These are phyloP conservation scores for Cygnus buccinator DNA, from an alignment of 2,113 vertebrate genomes.

Conservation along the genomic window DNA sequence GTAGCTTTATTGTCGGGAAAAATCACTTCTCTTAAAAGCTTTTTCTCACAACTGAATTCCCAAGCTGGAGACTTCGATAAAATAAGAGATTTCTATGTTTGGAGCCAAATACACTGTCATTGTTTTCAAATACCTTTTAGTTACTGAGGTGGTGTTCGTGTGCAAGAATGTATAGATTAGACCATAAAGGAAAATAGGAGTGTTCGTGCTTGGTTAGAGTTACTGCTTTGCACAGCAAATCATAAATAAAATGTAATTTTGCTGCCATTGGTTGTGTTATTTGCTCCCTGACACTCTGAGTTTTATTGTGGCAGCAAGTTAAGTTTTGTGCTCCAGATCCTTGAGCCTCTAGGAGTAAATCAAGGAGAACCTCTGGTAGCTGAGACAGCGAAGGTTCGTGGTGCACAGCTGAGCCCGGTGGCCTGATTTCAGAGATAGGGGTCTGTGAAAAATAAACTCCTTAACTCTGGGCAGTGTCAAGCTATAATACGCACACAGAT, in stretches of 20 bases:
- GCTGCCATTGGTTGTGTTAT: not conserved
- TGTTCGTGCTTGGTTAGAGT: not conserved
- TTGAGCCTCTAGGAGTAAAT: not conserved
- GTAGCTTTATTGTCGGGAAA: constrained; percentile 11
- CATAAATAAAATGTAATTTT: not conserved
- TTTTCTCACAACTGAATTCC: constrained; percentile 3
- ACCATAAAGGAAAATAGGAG: not conserved
- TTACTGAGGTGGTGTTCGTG: not conserved
- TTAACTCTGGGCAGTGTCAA: not conserved
- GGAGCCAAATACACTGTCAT: not conserved
- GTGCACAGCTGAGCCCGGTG: not conserved
- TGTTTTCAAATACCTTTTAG: not conserved
- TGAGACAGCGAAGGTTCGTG: not conserved
- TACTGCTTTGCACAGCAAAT: not conserved
- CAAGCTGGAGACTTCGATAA: not conserved
- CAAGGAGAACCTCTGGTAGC: not conserved
- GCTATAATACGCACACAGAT: not conserved
- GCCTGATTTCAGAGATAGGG: not conserved
- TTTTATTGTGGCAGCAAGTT: constrained; percentile 24
- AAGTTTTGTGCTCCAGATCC: not conserved
- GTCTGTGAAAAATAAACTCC: not conserved
- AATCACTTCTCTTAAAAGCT: constrained; percentile 21
- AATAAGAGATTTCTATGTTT: not conserved
- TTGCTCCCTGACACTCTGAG: not conserved
- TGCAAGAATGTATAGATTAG: not conserved